Conservation (phyloP, 1,140 invertebrate species). For the Nephila pilipes region DNA sequence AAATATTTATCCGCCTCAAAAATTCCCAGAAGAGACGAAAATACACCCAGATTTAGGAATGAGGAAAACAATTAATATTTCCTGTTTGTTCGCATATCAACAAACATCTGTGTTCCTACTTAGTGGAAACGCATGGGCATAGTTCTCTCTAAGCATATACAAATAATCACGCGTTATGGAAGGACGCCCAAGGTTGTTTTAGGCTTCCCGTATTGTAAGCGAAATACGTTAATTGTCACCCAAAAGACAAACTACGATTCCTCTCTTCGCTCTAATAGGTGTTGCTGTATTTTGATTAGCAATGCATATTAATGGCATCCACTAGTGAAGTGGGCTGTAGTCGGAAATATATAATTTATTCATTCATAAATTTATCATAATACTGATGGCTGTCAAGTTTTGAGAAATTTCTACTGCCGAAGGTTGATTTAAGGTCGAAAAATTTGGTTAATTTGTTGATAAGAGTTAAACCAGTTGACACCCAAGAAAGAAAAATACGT, state of each 20-base stretch:
- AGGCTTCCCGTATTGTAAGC: not conserved
- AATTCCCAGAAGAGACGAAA: not conserved
- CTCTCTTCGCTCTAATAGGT: not conserved
- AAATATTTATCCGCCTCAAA: not conserved
- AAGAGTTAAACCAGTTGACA: not conserved
- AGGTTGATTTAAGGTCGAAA: not conserved
- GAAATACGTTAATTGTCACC: not conserved
- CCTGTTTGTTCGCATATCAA: not conserved
- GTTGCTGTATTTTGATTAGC: constrained; percentile 4
- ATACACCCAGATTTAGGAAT: not conserved
- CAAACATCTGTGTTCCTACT: not conserved
- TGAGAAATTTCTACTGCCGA: not conserved
- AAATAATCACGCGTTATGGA: not conserved
- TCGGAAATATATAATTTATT: not conserved
- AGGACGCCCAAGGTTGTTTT: constrained; percentile 19
- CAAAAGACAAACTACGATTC: not conserved
- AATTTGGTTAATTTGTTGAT: not conserved
- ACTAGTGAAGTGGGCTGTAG: not conserved
- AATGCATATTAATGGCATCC: not conserved
- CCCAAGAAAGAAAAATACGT: not conserved
- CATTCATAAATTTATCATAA: not conserved
- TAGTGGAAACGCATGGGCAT: no score
- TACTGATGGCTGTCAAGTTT: not conserved
- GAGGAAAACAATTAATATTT: constrained; percentile 4
- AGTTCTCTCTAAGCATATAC: no score